A percentile compares a stretch with the other conserved stretches of the same genome.
Conservation (phyloP, 2,797 vertebrate genomes). For the Mormyrus proboscirostris region DNA sequence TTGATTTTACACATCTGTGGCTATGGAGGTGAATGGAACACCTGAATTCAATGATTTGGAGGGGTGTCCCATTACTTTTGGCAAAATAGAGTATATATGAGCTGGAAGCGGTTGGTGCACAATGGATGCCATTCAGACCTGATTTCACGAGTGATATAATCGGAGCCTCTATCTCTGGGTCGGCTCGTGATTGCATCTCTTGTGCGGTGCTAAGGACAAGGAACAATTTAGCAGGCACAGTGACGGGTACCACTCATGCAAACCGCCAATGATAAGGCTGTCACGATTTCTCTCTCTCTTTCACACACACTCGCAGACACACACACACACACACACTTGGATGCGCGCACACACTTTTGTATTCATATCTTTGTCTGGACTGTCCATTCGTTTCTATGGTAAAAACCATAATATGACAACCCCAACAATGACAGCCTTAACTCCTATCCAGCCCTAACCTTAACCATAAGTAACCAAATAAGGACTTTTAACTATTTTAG, state of each 20-base stretch:
- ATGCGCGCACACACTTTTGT: neutral
- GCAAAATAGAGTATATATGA: neutral
- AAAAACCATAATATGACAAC: neutral
- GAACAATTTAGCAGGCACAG: neutral
- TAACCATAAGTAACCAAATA: neutral
- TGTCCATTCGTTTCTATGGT: neutral
- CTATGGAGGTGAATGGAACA: neutral
- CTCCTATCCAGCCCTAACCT: neutral
- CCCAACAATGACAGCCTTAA: neutral
- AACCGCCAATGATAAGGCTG: neutral
- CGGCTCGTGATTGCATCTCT: neutral
- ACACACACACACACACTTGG: neutral
- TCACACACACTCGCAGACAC: neutral
- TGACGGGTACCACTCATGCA: neutral
- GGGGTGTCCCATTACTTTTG: neutral
- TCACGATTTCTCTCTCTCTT: neutral
- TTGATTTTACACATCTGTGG: neutral
- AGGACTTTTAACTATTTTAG: neutral
- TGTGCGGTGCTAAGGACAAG: neutral
- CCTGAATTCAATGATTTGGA: neutral
- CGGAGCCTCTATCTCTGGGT: neutral
- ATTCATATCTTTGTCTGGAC: neutral
- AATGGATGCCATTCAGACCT: neutral
- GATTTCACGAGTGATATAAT: conserved; percentile 9
- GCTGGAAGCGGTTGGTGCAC: neutral